phyloP scores from a whole-genome alignment of 2,888 invertebrate genomes.

The Rapana venosa region DNA sequence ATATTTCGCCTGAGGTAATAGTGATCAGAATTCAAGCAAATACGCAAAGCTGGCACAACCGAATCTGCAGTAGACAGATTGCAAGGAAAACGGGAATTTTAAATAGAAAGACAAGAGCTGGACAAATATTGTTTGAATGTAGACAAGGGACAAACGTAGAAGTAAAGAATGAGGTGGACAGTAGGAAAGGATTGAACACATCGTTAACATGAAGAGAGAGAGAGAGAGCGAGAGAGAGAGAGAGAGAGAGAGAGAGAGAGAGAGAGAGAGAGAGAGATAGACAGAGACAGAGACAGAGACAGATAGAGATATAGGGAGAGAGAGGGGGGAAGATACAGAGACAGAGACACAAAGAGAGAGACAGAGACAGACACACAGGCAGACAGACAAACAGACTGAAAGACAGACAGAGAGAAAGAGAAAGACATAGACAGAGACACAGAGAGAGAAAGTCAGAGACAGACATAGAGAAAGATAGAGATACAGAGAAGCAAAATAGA shows the following conservation, averaged over 20 bases:
- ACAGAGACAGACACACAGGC: background rate
- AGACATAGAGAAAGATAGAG: background rate
- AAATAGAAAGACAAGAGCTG: background rate
- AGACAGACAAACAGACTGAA: background rate
- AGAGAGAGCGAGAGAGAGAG: background rate
- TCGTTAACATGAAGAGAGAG: background rate
- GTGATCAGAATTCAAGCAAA: too few species aligned
- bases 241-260: background rate
- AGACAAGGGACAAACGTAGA: too few species aligned
- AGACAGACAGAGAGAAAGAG: background rate
- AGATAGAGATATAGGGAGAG: background rate
- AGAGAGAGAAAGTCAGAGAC: background rate
- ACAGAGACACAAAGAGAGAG: background rate
- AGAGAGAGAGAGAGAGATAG: background rate
- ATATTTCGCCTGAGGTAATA: too few species aligned
- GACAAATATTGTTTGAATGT: background rate
- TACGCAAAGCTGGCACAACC: too few species aligned
- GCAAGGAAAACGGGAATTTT: too few species aligned
- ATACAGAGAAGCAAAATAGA: background rate
- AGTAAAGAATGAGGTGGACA: background rate
- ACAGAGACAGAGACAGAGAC: background rate
- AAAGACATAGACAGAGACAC: background rate
- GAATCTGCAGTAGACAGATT: too few species aligned
- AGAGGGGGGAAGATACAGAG: background rate
- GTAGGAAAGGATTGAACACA: background rate